Evolutionary conservation across 2,113 vertebrate species (phyloP).

Genomic region (Tragelaphus scriptus): DNA sequence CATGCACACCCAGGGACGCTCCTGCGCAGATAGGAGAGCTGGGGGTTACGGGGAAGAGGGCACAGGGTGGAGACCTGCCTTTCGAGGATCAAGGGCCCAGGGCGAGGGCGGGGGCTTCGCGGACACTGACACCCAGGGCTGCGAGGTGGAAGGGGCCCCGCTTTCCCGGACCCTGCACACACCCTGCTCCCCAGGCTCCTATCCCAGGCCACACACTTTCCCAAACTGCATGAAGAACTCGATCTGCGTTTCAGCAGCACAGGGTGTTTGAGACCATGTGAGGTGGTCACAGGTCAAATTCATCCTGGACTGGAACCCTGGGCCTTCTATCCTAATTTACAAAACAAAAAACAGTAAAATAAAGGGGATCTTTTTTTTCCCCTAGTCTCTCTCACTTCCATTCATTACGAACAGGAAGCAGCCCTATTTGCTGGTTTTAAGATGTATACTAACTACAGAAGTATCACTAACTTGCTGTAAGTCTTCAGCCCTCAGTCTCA

Average conservation of each 20-base stretch:
- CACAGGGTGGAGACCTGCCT: accelerated
- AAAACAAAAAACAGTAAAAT: background rate
- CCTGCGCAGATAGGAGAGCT: conserved; percentile 71
- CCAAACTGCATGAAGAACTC: background rate
- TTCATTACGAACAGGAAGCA: background rate
- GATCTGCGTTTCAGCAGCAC: background rate
- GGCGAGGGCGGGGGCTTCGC: accelerated
- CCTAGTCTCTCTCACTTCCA: background rate
- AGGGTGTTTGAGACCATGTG: background rate
- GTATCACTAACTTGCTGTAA: background rate
- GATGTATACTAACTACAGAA: background rate
- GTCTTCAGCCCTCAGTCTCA: background rate
- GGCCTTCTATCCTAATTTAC: background rate
- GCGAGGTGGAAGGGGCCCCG: background rate
- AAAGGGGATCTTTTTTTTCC: background rate
- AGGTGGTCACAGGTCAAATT: background rate
- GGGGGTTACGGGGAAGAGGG: background rate
- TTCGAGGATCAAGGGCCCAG: background rate
- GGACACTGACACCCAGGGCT: background rate
- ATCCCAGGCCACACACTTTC: background rate
- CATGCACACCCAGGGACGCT: conserved; percentile 58
- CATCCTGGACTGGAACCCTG: background rate
- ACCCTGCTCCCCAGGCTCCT: background rate
- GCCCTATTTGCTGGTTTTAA: background rate
- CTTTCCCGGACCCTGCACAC: background rate